Evolutionary conservation across 2,888 invertebrate genomes (phyloP).

Genomic region (Neoitamus cyanurus): DNA sequence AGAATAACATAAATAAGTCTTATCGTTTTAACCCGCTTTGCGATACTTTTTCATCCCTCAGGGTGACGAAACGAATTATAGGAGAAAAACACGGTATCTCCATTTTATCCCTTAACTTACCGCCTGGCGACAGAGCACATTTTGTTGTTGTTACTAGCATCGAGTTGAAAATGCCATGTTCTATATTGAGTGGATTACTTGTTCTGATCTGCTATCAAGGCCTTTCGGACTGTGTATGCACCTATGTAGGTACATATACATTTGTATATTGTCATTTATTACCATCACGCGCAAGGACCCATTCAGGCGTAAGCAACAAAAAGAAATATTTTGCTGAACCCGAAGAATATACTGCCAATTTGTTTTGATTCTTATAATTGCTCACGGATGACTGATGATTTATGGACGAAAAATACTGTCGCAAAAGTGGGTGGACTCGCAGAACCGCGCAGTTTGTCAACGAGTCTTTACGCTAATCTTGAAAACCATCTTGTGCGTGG

Average conservation of each 20-base stretch:
- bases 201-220: not conserved
- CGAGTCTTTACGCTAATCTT: slow-evolving; percentile 22
- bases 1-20: too few relatives aligned
- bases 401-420: not conserved
- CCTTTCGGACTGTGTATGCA: too few relatives aligned
- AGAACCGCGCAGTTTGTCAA: not conserved
- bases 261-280: not conserved
- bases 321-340: not conserved
- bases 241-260: not conserved
- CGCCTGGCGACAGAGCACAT: too few relatives aligned
- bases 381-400: not conserved
- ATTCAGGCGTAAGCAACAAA: not conserved
- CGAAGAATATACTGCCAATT: not conserved
- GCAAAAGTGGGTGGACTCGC: not conserved
- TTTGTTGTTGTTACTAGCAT: too few relatives aligned
- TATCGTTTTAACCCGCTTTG: too few relatives aligned
- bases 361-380: not conserved
- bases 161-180: too few relatives aligned
- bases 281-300: not conserved
- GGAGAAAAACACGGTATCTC: too few relatives aligned
- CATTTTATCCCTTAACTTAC: too few relatives aligned
- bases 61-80: too few relatives aligned
- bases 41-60: too few relatives aligned
- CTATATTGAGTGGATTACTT: too few relatives aligned
- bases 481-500: slow-evolving; percentile 6